These are phyloP conservation scores for Fulica atra DNA, from an alignment of 2,113 vertebrate genomes.

Conservation along the genomic window DNA sequence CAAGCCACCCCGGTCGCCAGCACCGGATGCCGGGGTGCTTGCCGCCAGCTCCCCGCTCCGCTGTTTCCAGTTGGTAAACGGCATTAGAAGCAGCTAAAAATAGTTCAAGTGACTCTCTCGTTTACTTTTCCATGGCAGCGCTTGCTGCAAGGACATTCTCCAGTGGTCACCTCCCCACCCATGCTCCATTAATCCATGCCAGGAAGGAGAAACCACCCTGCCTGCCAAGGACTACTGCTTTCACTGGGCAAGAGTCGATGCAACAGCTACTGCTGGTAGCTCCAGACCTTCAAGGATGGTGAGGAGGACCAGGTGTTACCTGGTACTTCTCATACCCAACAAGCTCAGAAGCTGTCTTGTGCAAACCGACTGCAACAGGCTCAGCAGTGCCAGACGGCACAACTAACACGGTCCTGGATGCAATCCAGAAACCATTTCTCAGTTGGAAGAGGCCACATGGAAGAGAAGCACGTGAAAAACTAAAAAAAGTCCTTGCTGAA, in stretches of 20 bases:
- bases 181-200: accelerated
- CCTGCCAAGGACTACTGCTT: accelerated
- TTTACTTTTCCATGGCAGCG: slow-evolving; percentile 6
- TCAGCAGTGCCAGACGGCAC: neutral
- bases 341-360: neutral
- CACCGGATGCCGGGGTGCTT: neutral
- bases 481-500: neutral
- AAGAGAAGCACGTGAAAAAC: neutral
- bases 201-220: neutral
- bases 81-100: slow-evolving; percentile 57
- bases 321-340: accelerated
- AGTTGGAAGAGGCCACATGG: neutral
- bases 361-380: neutral
- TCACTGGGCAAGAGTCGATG: accelerated
- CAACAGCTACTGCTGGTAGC: neutral
- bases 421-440: neutral
- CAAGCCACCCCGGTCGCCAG: neutral
- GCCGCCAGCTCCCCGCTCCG: neutral
- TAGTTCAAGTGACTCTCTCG: neutral
- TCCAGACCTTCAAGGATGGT: neutral
- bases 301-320: neutral
- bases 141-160: neutral
- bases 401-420: neutral
- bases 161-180: neutral
- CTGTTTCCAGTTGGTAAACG: slow-evolving; percentile 43